A percentile compares a stretch with the other conserved stretches of the same genome.
Conservation (phyloP, 2,888 invertebrate species). For the Coleophora flavipennella region DNA sequence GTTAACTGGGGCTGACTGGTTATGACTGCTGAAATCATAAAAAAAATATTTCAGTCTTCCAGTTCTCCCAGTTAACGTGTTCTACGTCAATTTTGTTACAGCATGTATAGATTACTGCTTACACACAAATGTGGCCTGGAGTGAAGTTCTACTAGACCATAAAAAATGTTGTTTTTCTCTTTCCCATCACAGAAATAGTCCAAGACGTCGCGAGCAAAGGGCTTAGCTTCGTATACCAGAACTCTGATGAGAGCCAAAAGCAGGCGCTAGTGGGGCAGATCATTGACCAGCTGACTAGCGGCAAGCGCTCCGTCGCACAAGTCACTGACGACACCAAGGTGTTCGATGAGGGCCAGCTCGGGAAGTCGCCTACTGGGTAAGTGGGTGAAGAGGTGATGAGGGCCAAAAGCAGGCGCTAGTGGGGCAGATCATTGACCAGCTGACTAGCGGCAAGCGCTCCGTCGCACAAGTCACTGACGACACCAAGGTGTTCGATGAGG, state of each 20-base stretch:
- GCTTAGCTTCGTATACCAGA: constrained; percentile 88
- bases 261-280: constrained; percentile 82
- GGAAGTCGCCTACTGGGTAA: constrained; percentile 89
- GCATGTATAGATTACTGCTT: too few relatives aligned
- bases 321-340: constrained; percentile 88
- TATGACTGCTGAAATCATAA: too few relatives aligned
- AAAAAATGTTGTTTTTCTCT: too few relatives aligned
- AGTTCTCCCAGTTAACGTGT: too few relatives aligned
- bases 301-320: constrained; percentile 80
- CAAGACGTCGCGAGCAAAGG: constrained; percentile 96
- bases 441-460: constrained; percentile 83
- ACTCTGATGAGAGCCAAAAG: constrained; percentile 80
- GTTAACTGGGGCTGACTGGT: too few relatives aligned
- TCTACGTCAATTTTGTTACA: too few relatives aligned
- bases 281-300: constrained; percentile 87
- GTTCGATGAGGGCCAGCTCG: constrained; percentile 90
- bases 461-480: constrained; percentile 84
- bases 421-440: constrained; percentile 83
- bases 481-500: constrained; percentile 91
- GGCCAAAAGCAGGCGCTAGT: constrained; percentile 79
- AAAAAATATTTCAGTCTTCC: too few relatives aligned
- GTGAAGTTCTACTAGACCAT: too few relatives aligned
- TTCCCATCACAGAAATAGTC: constrained; percentile 83
- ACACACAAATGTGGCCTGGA: too few relatives aligned
- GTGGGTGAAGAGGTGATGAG: constrained; percentile 3